Conservation (phyloP, 2,888 invertebrate genomes). For the Stramonita haemastoma region DNA sequence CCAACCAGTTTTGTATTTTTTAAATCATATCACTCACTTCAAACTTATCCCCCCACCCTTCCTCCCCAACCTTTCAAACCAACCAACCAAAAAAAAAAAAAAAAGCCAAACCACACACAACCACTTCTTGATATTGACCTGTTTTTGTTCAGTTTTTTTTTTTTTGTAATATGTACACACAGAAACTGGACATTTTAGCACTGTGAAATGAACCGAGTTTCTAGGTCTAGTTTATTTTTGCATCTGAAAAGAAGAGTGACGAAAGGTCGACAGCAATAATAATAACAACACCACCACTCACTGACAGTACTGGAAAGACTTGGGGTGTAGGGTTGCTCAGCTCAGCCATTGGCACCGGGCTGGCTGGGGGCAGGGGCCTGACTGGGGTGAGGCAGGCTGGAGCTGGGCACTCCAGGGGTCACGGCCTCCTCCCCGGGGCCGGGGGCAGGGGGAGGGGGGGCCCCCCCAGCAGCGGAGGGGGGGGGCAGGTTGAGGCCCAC, state of each 20-base stretch:
- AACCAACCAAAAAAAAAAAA: too few relatives aligned
- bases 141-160: not conserved
- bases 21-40: too few relatives aligned
- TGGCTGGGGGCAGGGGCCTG: not conserved
- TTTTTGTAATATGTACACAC: not conserved
- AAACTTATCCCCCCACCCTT: too few relatives aligned
- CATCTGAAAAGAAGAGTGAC: not conserved
- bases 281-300: not conserved
- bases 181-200: not conserved
- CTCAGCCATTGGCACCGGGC: conserved; percentile 19
- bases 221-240: not conserved
- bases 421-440: not conserved
- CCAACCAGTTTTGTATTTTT: too few relatives aligned
- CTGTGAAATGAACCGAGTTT: not conserved
- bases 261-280: not conserved
- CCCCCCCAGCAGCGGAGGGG: not conserved
- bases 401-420: not conserved
- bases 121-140: not conserved
- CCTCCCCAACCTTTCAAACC: too few relatives aligned
- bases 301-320: conserved; percentile 30
- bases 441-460: not conserved
- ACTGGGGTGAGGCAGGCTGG: not conserved
- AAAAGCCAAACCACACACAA: too few relatives aligned
- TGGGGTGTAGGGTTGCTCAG: not conserved
- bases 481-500: not conserved